Evolutionary conservation across 2,113 vertebrate genomes (phyloP).

Genomic region (Dipodomys merriami): DNA sequence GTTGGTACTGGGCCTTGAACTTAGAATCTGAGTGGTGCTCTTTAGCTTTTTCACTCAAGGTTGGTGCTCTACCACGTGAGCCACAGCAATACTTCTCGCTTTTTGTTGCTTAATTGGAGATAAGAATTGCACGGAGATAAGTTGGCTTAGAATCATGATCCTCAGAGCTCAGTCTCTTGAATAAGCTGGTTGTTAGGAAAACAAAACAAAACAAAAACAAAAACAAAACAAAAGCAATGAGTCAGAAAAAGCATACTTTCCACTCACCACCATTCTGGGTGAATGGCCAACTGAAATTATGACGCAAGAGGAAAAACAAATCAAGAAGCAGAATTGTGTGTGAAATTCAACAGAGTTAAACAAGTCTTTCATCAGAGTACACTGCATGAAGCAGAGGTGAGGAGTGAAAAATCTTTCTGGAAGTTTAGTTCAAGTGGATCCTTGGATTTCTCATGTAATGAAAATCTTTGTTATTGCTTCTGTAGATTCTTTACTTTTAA

Average conservation of each 20-base stretch:
- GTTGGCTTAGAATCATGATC: no score
- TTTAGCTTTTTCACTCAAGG: no score
- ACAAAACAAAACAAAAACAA: no score
- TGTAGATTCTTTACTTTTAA: constrained; percentile 28
- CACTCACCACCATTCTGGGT: neutral
- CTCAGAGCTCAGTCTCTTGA: no score
- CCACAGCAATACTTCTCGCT: no score
- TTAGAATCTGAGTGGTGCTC: no score
- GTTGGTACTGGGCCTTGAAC: no score
- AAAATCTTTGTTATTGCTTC: neutral
- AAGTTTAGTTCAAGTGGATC: neutral
- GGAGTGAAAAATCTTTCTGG: neutral
- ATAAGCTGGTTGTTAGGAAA: neutral
- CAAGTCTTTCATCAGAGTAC: neutral
- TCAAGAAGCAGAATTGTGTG: neutral
- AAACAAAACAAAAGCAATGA: neutral
- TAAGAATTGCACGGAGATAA: no score
- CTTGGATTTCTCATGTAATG: neutral
- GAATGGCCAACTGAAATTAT: neutral
- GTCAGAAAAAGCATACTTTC: neutral
- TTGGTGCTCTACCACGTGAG: no score
- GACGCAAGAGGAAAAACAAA: neutral
- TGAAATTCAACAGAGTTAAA: neutral
- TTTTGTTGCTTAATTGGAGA: no score
- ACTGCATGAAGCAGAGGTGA: neutral